Conservation (phyloP, 1,140 invertebrate genomes). For the Homarus americanus region DNA sequence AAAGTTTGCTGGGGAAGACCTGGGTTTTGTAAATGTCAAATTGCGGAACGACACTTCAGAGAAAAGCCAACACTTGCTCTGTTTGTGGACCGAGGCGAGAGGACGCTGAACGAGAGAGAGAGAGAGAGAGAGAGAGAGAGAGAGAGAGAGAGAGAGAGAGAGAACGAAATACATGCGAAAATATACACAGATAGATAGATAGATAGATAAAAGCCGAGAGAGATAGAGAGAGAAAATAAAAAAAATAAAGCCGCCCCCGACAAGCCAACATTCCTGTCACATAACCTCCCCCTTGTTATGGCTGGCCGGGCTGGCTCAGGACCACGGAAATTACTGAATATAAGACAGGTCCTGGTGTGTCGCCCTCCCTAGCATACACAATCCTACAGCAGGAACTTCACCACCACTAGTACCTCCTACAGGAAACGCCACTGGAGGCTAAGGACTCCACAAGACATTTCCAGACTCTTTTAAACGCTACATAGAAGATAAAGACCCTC, state of each 20-base stretch:
- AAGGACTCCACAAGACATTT: no score
- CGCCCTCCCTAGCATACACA: neutral
- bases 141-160: slow-evolving; percentile 14
- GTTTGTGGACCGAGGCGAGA: neutral
- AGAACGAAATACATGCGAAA: neutral
- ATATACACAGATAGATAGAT: neutral
- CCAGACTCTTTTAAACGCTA: no score
- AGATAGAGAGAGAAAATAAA: neutral
- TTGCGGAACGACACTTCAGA: neutral
- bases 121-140: slow-evolving; percentile 14
- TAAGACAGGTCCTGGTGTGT: slow-evolving; percentile 2
- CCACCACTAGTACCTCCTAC: no score
- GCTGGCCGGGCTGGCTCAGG: neutral
- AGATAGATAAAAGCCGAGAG: neutral
- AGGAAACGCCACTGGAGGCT: no score
- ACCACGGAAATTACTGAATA: slow-evolving; percentile 18
- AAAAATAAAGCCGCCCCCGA: neutral
- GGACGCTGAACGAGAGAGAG: neutral
- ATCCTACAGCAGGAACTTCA: neutral
- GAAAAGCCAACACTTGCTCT: neutral
- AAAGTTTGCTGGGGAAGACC: neutral
- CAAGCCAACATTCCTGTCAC: neutral
- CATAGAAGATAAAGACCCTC: no score
- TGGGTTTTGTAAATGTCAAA: neutral
- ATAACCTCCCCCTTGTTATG: neutral